Conservation (phyloP, 2,113 vertebrate species). For the Falco punctatus region DNA sequence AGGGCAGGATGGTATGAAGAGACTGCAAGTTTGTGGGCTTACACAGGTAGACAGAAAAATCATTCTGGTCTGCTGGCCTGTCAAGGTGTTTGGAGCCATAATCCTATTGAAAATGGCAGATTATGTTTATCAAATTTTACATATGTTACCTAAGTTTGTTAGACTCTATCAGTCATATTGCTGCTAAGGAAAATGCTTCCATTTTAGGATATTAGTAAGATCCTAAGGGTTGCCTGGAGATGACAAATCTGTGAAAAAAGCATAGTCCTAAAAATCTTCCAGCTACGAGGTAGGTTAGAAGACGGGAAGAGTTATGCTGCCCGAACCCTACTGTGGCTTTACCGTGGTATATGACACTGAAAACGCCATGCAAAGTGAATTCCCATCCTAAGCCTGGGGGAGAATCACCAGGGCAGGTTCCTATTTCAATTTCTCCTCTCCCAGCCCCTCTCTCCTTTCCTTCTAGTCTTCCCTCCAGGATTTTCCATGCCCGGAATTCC, state of each 20-base stretch:
- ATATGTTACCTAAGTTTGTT: neutral
- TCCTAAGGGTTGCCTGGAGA: neutral
- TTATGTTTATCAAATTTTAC: neutral
- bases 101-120: neutral
- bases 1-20: neutral
- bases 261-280: neutral
- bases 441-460: neutral
- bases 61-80: neutral
- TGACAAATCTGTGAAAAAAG: neutral
- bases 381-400: neutral
- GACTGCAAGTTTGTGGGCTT: neutral
- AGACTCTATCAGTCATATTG: rapidly evolving
- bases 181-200: neutral
- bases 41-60: rapidly evolving
- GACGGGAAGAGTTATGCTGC: neutral
- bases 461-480: neutral
- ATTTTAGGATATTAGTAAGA: neutral
- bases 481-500: neutral
- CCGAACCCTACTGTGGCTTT: rapidly evolving
- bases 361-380: neutral
- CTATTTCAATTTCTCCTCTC: neutral
- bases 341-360: rapidly evolving
- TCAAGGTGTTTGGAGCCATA: neutral
- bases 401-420: neutral
- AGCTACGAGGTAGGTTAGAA: neutral